Evolutionary conservation across 2,797 vertebrate species (phyloP).

Genomic region (Cryptoblepharus egeriae): DNA sequence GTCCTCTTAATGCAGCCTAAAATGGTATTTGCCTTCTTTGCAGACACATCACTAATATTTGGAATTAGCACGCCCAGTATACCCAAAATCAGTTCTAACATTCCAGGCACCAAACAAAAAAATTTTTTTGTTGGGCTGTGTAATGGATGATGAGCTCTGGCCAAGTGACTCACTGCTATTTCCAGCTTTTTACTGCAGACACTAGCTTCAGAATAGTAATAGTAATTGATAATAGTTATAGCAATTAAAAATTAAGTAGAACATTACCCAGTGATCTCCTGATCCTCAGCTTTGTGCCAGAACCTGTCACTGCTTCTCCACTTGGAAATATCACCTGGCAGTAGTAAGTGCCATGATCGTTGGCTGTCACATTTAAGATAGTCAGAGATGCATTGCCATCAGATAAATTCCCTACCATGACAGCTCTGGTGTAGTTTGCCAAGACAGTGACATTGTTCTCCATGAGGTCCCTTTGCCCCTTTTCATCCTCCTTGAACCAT

Average conservation of each 20-base stretch:
- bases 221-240: background rate
- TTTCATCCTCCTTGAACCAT: slow-evolving; percentile 72
- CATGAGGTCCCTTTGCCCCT: slow-evolving; percentile 56
- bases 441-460: slow-evolving; percentile 58
- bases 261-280: slow-evolving; percentile 66
- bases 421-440: slow-evolving; percentile 63
- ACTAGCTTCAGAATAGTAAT: slow-evolving; percentile 22
- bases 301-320: slow-evolving; percentile 56
- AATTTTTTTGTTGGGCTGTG: too few relatives aligned
- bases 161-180: background rate
- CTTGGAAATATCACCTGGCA: slow-evolving; percentile 55
- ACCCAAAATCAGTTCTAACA: too few relatives aligned
- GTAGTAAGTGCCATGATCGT: slow-evolving; percentile 72
- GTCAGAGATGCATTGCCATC: slow-evolving; percentile 67
- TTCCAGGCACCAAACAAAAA: too few relatives aligned
- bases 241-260: slow-evolving; percentile 5
- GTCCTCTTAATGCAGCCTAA: too few relatives aligned
- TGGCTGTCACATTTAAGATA: slow-evolving; percentile 68
- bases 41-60: too few relatives aligned
- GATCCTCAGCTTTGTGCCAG: slow-evolving; percentile 76
- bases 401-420: slow-evolving; percentile 65
- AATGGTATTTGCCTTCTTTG: too few relatives aligned
- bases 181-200: accelerated
- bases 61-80: too few relatives aligned
- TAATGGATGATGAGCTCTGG: too few relatives aligned